These are phyloP conservation scores for Poicephalus meyeri DNA, from an alignment of 2,113 vertebrate species.

Conservation along the genomic window DNA sequence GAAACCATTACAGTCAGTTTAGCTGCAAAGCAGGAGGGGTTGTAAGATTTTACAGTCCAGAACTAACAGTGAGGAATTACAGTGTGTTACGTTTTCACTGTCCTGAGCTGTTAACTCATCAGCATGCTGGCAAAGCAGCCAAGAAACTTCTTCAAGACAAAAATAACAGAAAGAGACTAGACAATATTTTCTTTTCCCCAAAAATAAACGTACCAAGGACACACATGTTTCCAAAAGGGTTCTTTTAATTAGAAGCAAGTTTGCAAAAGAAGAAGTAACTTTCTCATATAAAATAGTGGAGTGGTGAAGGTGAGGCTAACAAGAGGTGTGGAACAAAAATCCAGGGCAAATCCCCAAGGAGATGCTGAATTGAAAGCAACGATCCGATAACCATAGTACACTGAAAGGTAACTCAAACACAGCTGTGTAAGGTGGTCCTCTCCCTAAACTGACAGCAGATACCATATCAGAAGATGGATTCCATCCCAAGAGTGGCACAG, in stretches of 20 bases:
- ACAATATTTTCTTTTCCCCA: background rate
- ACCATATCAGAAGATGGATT: background rate
- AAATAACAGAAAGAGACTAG: background rate
- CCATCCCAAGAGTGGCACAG: background rate
- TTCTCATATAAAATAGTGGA: conserved; percentile 68
- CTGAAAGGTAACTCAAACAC: background rate
- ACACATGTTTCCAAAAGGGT: background rate
- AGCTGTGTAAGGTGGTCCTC: background rate
- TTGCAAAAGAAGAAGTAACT: conserved; percentile 62
- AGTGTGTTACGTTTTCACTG: conserved; percentile 10
- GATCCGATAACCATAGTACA: background rate
- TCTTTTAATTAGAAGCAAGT: conserved; percentile 56
- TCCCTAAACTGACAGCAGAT: background rate
- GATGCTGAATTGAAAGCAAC: conserved; percentile 40
- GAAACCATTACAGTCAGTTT: conserved; percentile 37
- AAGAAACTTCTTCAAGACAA: background rate
- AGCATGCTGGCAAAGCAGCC: conserved; percentile 16
- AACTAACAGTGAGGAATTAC: conserved; percentile 58
- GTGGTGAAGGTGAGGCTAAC: conserved; percentile 59
- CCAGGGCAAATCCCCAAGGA: conserved; percentile 32
- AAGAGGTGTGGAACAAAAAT: conserved; percentile 54
- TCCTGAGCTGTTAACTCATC: conserved; percentile 31
- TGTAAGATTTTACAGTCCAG: conserved; percentile 50
- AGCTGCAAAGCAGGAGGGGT: conserved; percentile 23
- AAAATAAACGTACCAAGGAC: background rate